Evolutionary conservation across 2,797 vertebrate species (phyloP).

Genomic region (Poeciliopsis turneri): DNA sequence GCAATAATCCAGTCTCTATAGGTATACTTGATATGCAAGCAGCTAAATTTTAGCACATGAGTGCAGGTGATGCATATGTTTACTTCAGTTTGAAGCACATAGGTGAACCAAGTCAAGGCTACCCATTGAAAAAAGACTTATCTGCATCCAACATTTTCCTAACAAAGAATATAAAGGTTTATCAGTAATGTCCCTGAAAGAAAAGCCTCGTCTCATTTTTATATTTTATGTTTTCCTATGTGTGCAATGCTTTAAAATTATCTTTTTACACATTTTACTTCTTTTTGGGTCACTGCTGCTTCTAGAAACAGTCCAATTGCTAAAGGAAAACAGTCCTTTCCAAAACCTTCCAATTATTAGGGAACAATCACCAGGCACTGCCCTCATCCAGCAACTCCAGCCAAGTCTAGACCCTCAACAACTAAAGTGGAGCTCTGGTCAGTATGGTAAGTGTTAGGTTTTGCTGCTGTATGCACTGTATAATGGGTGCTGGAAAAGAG

Average conservation of each 20-base stretch:
- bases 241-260: not conserved
- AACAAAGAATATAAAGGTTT: slow-evolving; percentile 38
- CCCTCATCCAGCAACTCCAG: no score
- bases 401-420: no score
- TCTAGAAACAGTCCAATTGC: no score
- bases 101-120: slow-evolving; percentile 25
- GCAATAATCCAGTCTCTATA: slow-evolving; percentile 16
- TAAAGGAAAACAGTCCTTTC: no score
- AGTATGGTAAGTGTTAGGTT: no score
- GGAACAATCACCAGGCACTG: no score
- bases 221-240: slow-evolving; percentile 2
- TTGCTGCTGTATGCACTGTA: no score
- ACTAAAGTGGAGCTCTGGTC: no score
- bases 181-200: slow-evolving; percentile 41
- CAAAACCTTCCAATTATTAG: no score
- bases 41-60: slow-evolving; percentile 6
- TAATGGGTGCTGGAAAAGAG: no score
- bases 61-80: slow-evolving; percentile 13
- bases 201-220: slow-evolving; percentile 32
- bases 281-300: no score
- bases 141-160: slow-evolving; percentile 28
- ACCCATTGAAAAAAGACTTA: slow-evolving; percentile 38
- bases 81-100: slow-evolving; percentile 19
- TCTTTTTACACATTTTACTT: no score
- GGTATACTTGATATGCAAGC: slow-evolving; percentile 15